phyloP scores from a whole-genome alignment of 1,140 invertebrate genomes.

The Oryzaephilus surinamensis region DNA sequence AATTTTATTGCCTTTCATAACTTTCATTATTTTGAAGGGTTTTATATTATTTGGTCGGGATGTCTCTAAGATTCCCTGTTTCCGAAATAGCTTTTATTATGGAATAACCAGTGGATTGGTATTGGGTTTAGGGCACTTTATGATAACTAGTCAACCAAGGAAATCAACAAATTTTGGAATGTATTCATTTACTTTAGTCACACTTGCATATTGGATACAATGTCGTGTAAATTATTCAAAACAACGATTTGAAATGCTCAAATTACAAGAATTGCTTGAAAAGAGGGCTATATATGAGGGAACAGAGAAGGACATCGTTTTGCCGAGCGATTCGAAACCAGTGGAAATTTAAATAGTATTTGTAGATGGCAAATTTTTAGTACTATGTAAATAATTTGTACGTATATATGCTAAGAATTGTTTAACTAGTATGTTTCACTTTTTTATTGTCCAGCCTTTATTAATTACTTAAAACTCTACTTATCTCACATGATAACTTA shows the following conservation, averaged over 20 bases:
- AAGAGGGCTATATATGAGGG: constrained; percentile 35
- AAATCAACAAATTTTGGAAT: constrained; percentile 42
- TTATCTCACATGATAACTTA: too few species aligned
- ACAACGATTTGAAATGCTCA: constrained; percentile 36
- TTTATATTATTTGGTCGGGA: constrained; percentile 47
- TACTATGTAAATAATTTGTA: too few species aligned
- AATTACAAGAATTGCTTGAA: constrained; percentile 34
- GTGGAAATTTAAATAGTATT: too few species aligned
- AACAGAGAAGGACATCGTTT: constrained; percentile 15
- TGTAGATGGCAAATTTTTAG: too few species aligned
- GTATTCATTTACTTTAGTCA: constrained; percentile 41
- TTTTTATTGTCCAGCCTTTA: too few species aligned
- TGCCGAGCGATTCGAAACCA: too few species aligned
- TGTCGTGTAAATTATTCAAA: constrained; percentile 43
- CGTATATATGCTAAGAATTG: too few species aligned
- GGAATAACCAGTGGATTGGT: constrained; percentile 47
- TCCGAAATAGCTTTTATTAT: constrained; percentile 49
- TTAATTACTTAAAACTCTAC: too few species aligned
- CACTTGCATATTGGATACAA: constrained; percentile 42
- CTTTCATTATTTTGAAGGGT: constrained; percentile 22
- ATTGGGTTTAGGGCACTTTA: constrained; percentile 43
- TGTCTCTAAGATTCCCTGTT: constrained; percentile 52
- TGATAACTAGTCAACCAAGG: constrained; percentile 44
- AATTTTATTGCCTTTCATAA: too few species aligned
- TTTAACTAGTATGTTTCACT: too few species aligned